phyloP scores from a whole-genome alignment of 2,797 vertebrate species.

The Neomorphus geoffroyi region DNA sequence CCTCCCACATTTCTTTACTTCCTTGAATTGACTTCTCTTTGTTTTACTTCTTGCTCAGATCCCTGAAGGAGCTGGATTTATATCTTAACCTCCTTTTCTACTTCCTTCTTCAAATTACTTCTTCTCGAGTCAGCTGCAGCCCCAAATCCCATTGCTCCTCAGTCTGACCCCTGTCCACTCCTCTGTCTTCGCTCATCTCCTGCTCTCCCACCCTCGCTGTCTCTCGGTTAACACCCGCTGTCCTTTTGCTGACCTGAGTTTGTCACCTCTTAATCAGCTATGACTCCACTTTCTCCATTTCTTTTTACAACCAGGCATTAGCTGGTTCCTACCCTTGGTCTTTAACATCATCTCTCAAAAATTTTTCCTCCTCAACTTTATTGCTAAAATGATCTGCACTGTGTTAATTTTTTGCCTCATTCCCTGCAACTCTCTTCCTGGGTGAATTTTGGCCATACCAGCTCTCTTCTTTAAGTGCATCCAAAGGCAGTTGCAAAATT shows the following conservation, averaged over 20 bases:
- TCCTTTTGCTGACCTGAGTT: constrained; percentile 10
- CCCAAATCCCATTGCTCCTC: not conserved
- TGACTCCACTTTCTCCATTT: not conserved
- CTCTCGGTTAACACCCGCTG: not conserved
- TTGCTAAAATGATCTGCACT: not conserved
- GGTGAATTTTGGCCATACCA: not conserved
- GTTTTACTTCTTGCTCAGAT: not conserved
- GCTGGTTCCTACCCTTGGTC: not conserved
- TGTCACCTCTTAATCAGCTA: not conserved
- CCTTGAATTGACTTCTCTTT: constrained; percentile 18
- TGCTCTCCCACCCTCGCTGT: not conserved
- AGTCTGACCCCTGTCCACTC: not conserved
- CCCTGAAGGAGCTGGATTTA: constrained; percentile 12
- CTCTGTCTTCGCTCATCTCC: not conserved
- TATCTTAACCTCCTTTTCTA: not conserved
- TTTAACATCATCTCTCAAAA: constrained; percentile 16
- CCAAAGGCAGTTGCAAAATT: not conserved
- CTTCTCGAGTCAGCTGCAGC: not conserved
- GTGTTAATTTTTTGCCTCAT: not conserved
- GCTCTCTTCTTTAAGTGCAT: not conserved
- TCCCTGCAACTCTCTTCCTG: not conserved
- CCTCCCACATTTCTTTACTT: not conserved
- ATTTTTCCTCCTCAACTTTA: not conserved
- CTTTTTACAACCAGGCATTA: not conserved
- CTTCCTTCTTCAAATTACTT: not conserved